phyloP scores from a whole-genome alignment of 2,797 vertebrate genomes.

The Nothura maculosa region DNA sequence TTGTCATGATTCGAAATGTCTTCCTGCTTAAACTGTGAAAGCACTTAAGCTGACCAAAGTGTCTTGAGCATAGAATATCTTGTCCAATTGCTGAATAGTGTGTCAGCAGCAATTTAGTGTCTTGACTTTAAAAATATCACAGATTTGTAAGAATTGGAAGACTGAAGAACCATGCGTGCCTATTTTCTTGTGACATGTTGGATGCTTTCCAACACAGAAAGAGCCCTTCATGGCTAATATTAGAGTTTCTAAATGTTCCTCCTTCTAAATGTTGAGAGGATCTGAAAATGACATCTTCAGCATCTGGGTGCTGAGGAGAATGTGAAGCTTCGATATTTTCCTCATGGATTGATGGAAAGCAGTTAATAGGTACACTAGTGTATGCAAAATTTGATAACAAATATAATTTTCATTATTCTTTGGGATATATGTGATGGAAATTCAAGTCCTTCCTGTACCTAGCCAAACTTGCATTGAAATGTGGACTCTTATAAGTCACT shows the following conservation, averaged over 20 bases:
- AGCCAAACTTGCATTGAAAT: neutral
- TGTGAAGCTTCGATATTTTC: neutral
- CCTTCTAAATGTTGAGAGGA: neutral
- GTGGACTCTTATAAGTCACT: neutral
- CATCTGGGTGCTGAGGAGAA: neutral
- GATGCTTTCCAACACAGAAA: neutral
- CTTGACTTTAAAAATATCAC: neutral
- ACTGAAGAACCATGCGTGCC: neutral
- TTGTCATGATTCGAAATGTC: neutral
- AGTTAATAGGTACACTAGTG: neutral
- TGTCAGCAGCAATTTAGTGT: neutral
- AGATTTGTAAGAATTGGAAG: neutral
- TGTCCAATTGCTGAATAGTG: neutral
- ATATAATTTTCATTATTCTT: neutral
- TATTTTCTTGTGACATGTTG: neutral
- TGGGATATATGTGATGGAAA: neutral
- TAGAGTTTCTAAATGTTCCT: neutral
- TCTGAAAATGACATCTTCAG: neutral
- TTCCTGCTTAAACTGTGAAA: neutral
- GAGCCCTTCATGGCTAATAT: neutral
- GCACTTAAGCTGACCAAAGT: neutral
- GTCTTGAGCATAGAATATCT: neutral
- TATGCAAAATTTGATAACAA: neutral
- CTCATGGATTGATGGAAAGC: neutral
- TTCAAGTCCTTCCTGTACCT: neutral